phyloP scores from a whole-genome alignment of 2,797 vertebrate species.

The Crenuchus spilurus region DNA sequence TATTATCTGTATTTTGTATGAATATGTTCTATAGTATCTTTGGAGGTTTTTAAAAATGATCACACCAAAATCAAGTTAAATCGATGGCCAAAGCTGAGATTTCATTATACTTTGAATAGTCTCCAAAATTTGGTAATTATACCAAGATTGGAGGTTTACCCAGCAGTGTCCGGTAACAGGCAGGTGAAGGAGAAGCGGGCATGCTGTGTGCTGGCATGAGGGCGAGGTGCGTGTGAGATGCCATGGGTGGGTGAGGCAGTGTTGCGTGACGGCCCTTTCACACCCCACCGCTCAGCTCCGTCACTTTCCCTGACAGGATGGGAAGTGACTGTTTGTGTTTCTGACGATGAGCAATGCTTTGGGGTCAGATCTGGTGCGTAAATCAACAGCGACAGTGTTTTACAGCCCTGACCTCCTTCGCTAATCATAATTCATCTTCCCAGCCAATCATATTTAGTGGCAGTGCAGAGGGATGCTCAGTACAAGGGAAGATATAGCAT shows the following conservation, averaged over 20 bases:
- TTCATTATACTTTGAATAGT: not conserved
- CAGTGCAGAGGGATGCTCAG: not conserved
- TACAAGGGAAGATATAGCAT: slow-evolving; percentile 1
- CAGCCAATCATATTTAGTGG: slow-evolving; percentile 18
- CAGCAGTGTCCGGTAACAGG: slow-evolving; percentile 10
- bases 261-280: slow-evolving; percentile 37
- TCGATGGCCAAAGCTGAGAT: not conserved
- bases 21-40: too few species aligned
- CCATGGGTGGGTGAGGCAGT: slow-evolving; percentile 21
- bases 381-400: slow-evolving; percentile 35
- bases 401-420: not conserved
- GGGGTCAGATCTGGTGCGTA: slow-evolving; percentile 16
- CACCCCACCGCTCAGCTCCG: slow-evolving; percentile 23
- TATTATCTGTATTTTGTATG: too few species aligned
- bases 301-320: slow-evolving; percentile 35
- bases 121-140: not conserved
- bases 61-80: too few species aligned
- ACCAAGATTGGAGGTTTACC: not conserved
- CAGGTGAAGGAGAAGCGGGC: slow-evolving; percentile 11
- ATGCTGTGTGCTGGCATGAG: slow-evolving; percentile 18
- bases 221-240: slow-evolving; percentile 26
- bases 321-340: slow-evolving; percentile 41
- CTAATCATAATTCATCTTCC: slow-evolving; percentile 18
- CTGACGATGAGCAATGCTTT: slow-evolving; percentile 17
- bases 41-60: too few species aligned